Percentiles rank a stretch among this genome's conserved stretches.
Evolutionary conservation across 1,140 invertebrate genomes (phyloP).

Genomic region (Piezodorus guildinii): DNA sequence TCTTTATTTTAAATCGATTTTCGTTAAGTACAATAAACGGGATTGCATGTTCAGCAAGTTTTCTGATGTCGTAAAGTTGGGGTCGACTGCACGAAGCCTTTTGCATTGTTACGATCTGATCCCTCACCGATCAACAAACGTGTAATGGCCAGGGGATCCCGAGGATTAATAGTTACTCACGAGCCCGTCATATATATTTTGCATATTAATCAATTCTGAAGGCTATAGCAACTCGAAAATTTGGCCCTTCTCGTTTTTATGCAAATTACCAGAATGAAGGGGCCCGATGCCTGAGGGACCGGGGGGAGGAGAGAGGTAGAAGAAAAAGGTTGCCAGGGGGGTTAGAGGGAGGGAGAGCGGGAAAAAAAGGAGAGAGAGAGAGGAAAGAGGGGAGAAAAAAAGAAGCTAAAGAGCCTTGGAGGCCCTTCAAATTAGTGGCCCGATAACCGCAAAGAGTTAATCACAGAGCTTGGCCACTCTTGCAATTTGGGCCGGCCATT

Average conservation of each 20-base stretch:
- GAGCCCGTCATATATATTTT: conserved; percentile 9
- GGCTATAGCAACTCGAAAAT: conserved; percentile 14
- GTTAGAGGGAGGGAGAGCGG: neutral
- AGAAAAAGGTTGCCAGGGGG: neutral
- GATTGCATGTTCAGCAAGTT: too few relatives aligned
- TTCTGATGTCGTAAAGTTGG: too few relatives aligned
- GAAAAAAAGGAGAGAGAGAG: conserved; percentile 1
- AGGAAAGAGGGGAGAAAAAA: neutral
- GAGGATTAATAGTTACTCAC: conserved; percentile 4
- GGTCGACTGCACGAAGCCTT: neutral
- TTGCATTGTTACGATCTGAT: neutral
- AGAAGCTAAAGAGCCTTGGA: conserved; percentile 7
- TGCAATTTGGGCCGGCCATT: conserved; percentile 10
- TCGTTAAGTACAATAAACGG: too few relatives aligned
- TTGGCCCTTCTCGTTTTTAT: conserved; percentile 15
- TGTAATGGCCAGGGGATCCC: neutral
- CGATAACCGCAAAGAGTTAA: conserved; percentile 14
- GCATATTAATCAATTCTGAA: conserved; percentile 16
- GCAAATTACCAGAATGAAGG: conserved; percentile 6
- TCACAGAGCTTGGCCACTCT: conserved; percentile 12
- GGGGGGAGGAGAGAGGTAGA: neutral
- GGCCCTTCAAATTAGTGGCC: conserved; percentile 14
- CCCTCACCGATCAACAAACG: neutral
- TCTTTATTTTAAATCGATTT: too few relatives aligned
- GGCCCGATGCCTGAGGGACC: neutral